phyloP scores from a whole-genome alignment of 2,888 invertebrate genomes.

The Tubulanus polymorphus region DNA sequence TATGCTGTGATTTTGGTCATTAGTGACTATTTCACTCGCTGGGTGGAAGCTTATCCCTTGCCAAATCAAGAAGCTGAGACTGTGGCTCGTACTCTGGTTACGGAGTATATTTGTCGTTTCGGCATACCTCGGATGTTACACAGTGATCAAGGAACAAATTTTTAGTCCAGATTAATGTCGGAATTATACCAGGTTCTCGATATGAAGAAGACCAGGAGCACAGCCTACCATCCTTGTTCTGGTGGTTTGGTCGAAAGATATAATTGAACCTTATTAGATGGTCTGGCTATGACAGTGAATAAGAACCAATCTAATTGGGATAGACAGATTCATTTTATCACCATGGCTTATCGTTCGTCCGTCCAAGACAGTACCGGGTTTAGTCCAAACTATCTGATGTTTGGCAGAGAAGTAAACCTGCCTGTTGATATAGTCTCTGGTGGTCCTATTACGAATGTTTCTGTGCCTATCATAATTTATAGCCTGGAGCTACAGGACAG shows the following conservation, averaged over 20 bases:
- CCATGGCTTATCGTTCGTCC: constrained; percentile 12
- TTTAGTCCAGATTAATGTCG: constrained; percentile 11
- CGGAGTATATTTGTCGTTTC: constrained; percentile 13
- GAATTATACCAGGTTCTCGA: constrained; percentile 10
- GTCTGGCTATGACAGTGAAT: constrained; percentile 10
- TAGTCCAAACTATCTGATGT: constrained; percentile 9
- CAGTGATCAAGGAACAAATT: too few relatives aligned
- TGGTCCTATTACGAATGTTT: too few relatives aligned
- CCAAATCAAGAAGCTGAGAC: too few relatives aligned
- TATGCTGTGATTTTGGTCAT: too few relatives aligned
- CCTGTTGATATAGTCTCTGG: constrained; percentile 13
- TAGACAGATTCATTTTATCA: constrained; percentile 3
- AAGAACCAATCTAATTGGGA: too few relatives aligned
- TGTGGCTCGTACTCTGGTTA: constrained; percentile 10
- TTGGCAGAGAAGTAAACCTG: constrained; percentile 7
- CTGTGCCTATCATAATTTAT: too few relatives aligned
- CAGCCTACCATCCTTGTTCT: constrained; percentile 18
- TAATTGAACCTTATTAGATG: constrained; percentile 13
- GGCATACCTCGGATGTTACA: constrained; percentile 15
- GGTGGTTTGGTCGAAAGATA: too few relatives aligned
- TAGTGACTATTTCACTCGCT: too few relatives aligned
- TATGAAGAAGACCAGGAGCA: constrained; percentile 17
- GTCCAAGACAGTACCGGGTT: constrained; percentile 7
- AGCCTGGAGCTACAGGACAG: too few relatives aligned
- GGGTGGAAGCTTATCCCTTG: too few relatives aligned